Evolutionary conservation across 2,797 vertebrate species (phyloP), one percentile per base, ranked within the genome.

Genomic region (Onychomys arenicola): DNA sequence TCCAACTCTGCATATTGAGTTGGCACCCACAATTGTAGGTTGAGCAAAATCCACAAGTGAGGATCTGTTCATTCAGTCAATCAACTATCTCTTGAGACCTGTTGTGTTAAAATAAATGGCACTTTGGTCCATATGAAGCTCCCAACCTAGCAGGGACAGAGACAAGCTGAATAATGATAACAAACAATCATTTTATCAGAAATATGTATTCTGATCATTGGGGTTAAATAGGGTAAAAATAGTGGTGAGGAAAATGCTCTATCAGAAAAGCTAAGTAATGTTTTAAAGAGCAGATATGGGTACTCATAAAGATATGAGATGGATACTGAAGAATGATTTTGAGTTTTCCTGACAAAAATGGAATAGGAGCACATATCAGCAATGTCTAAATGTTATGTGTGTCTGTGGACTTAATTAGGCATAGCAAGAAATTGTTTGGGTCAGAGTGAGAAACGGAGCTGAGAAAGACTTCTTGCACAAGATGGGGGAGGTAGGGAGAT

Each of bases 1-100:
- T 97, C 78, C 84, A 93, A n/a, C 69, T 94, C 94, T 97, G 92
- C 89, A 97, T 87, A 89, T 78, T 90, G 85, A 97, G 80, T 93
- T 97, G 95, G 96, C 96, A 96, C 89, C 46, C 82, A 93, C 89
- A 95, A 97, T 37, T 81, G 32, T 84, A 87, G 80, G 86, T 95
- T 94, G 94, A 96, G 40, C 92, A 97, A 96, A 97, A 96, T 84
- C 91, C 65, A 92, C 92, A 94, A 88, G 86, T 95, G 49, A 95
- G 89, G 94, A 95, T 96, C 59, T 21, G 12, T 96, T 95, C 93
- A 94, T 92, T 95, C 90, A 94, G 59, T 91, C 94, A 94, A 86
- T 90, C 92, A 97, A 77, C 14, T 80, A 67, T 92, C 97, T 92
- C 65, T 34, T 89, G 89, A 63, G 78, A 87, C 37, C 49, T 83